Conservation (phyloP, 2,113 vertebrate species). For the Poecilia latipinna region DNA sequence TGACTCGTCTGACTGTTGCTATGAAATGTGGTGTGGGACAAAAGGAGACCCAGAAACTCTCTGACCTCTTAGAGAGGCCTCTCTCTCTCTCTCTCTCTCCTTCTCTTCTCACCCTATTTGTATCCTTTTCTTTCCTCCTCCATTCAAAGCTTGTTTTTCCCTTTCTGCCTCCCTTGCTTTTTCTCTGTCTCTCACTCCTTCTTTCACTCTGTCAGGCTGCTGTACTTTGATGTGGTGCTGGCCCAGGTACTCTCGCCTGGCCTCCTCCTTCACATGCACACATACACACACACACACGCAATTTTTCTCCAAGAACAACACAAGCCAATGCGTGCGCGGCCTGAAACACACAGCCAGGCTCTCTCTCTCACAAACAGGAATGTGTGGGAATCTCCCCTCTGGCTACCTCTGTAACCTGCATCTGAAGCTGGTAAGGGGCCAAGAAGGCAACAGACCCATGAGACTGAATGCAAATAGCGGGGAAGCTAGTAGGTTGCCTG, state of each 20-base stretch:
- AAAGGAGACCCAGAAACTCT: conserved; percentile 76
- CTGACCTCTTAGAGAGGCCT: conserved; percentile 73
- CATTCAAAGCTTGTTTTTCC: conserved; percentile 25
- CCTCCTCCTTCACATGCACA: conserved; percentile 24
- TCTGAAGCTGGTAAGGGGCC: conserved; percentile 71
- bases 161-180: conserved; percentile 5
- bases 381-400: conserved; percentile 77
- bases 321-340: conserved; percentile 38
- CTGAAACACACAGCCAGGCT: conserved; percentile 33
- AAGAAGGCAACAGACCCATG: conserved; percentile 68
- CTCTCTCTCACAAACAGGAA: conserved; percentile 56
- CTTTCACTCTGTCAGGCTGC: conserved; percentile 38
- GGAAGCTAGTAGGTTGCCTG: conserved; percentile 66
- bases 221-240: conserved; percentile 57
- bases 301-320: conserved; percentile 45
- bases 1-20: conserved; percentile 70
- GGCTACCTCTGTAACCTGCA: conserved; percentile 76
- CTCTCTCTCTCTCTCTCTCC: conserved; percentile 39
- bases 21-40: conserved; percentile 76
- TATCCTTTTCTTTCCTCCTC: conserved; percentile 21
- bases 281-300: background rate
- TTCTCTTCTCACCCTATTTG: conserved; percentile 18
- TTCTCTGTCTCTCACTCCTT: conserved; percentile 28
- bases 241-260: conserved; percentile 62
- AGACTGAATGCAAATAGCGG: conserved; percentile 72